Percentiles rank a stretch among this genome's conserved stretches.
Conservation (phyloP, 2,797 vertebrate genomes). For the Phalloptychus januarius region DNA sequence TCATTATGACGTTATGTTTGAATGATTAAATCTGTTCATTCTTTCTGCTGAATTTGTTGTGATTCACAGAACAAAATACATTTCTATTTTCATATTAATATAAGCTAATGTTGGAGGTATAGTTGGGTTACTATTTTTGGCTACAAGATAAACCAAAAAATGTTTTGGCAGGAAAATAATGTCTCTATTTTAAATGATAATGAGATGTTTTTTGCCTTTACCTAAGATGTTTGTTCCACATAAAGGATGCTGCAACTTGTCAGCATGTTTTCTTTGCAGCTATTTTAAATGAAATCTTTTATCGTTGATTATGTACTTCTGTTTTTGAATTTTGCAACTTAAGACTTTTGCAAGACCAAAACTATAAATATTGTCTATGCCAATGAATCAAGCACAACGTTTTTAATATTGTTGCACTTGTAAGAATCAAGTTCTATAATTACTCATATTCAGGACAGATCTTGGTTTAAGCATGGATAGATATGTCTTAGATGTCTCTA, state of each 20-base stretch:
- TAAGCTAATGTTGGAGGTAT: neutral
- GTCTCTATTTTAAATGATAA: neutral
- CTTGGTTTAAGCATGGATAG: too few relatives aligned
- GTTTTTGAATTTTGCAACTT: too few relatives aligned
- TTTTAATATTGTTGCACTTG: too few relatives aligned
- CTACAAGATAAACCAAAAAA: neutral
- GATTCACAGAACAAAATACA: neutral
- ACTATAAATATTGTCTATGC: too few relatives aligned
- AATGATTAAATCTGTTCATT: neutral
- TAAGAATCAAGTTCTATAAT: too few relatives aligned
- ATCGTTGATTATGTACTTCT: too few relatives aligned
- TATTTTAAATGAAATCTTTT: neutral
- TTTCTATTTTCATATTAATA: too few relatives aligned
- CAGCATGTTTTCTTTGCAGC: neutral
- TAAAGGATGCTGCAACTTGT: neutral
- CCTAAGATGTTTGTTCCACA: neutral
- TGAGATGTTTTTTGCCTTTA: neutral
- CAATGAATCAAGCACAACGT: too few relatives aligned
- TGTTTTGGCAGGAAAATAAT: neutral
- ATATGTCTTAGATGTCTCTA: too few relatives aligned
- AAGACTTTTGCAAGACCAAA: too few relatives aligned
- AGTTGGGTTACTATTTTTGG: neutral
- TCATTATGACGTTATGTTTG: neutral
- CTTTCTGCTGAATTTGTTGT: neutral
- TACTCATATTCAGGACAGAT: too few relatives aligned